These are phyloP conservation scores for Blastobasis lacticolella DNA, from an alignment of 2,888 invertebrate genomes.

Conservation along the genomic window DNA sequence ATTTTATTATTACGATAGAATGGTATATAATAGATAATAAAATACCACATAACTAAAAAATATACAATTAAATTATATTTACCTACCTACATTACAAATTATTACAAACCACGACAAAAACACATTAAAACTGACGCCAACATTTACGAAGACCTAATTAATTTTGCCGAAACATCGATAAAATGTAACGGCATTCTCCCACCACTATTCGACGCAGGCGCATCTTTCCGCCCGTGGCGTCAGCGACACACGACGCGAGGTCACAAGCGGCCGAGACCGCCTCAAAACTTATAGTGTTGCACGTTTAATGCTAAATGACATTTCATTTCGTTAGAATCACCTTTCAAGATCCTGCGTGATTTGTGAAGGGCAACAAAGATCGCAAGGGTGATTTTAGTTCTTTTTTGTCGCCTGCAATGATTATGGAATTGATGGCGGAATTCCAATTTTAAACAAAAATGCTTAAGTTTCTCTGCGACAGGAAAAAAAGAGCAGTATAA, in stretches of 20 bases:
- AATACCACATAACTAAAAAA: not conserved
- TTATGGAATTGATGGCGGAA: too few relatives aligned
- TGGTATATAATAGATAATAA: not conserved
- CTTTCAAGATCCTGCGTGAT: too few relatives aligned
- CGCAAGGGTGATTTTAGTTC: too few relatives aligned
- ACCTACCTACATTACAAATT: not conserved
- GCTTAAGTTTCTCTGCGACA: too few relatives aligned
- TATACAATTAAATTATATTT: not conserved
- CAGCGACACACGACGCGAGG: constrained; percentile 66
- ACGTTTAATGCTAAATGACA: constrained; percentile 64
- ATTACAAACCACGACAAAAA: not conserved
- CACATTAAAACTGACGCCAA: not conserved
- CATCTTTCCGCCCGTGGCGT: constrained; percentile 34
- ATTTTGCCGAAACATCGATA: not conserved
- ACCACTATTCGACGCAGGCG: too few relatives aligned
- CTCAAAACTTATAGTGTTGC: constrained; percentile 58
- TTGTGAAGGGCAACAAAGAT: too few relatives aligned
- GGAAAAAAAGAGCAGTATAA: too few relatives aligned
- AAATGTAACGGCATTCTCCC: not conserved
- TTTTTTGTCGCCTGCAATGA: too few relatives aligned
- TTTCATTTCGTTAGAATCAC: constrained; percentile 23
- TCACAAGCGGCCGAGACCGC: constrained; percentile 47
- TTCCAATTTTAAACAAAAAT: too few relatives aligned
- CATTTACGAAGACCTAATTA: not conserved
- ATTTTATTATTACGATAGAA: not conserved